Evolutionary conservation across 2,113 vertebrate species (phyloP), one percentile per base, ranked within the genome.

Genomic region (Dendropsophus ebraccatus): DNA sequence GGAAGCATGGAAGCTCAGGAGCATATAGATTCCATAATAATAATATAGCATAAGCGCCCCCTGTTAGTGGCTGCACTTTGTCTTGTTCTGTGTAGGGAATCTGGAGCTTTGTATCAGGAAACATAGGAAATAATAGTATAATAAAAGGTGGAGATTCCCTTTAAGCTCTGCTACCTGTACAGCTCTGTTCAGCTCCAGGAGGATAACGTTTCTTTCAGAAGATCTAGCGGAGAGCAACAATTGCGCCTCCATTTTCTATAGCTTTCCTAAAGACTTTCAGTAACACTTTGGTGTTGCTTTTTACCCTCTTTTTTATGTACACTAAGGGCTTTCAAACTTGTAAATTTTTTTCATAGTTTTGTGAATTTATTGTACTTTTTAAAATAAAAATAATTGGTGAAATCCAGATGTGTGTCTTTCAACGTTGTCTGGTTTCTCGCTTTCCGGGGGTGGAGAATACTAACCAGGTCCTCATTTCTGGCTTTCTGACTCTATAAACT

Each of bases 321-420:
- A 73, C 65, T 52, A 87, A 87, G 85, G 85, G 85, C 85, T 87
- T 87, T 87, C 78, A 49, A 16, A 74, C 77, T 45, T 87, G 85
- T 86, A 84, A 85, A 62, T 69, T 70, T 79, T 70, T 86, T 86
- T 81, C 35, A 77, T 86, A 86, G 84, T 80, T 69, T 85, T 86
- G 85, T 81, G 78, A 74, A 60, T 35, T 74, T 62, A 81, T 79
- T 87, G 85, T 87, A 81, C 85, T 87, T 87, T 86, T 81, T 73
- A 87, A 87, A 87, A 87, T 87, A 87, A 87, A 74, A 45, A 73
- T 58, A 28, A 47, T 47, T 32, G 77, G 77, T 81, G 52, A 81
- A 85, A 81, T 74, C 78, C 78, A 58, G 32, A 60, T 56, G 47
- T 54, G 45, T 74, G 76, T 86, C 28, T 79, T 62, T 62, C 54